Percentiles rank a stretch among this genome's conserved stretches.
phyloP scores from a whole-genome alignment of 35 echinoderm and acorn worm species.

The Hemicentrotus pulcherrimus region DNA sequence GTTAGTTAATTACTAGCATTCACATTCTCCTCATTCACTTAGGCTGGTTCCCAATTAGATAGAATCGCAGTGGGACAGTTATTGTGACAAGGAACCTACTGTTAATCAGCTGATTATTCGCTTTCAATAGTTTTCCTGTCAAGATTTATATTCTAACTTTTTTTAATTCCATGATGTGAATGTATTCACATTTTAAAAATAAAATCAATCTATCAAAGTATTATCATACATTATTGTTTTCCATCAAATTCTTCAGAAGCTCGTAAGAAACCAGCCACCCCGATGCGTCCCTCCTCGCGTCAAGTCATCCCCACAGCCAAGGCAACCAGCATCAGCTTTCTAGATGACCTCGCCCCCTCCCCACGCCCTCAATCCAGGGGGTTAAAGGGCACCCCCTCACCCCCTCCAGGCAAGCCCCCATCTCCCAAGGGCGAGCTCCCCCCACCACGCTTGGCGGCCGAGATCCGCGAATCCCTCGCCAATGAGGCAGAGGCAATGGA shows the following conservation, averaged over 20 bases:
- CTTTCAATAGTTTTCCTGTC: too few species aligned
- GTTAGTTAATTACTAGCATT: too few species aligned
- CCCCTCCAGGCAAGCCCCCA: conserved; percentile 80
- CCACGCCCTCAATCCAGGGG: conserved; percentile 68
- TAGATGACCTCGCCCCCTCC: conserved; percentile 63
- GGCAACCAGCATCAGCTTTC: conserved; percentile 71
- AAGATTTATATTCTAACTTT: too few species aligned
- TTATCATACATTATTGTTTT: not conserved
- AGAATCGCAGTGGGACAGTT: too few species aligned
- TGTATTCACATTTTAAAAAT: too few species aligned
- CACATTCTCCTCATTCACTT: too few species aligned
- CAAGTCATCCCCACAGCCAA: conserved; percentile 78
- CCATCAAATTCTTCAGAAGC: not conserved
- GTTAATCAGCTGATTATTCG: too few species aligned
- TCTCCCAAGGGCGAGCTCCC: conserved; percentile 55
- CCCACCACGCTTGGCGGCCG: conserved; percentile 57
- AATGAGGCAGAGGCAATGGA: conserved; percentile 15
- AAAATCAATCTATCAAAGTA: too few species aligned
- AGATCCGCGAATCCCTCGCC: conserved; percentile 39
- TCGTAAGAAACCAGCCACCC: not conserved
- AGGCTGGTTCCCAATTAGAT: too few species aligned
- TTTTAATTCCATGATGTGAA: too few species aligned
- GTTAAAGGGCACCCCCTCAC: conserved; percentile 79
- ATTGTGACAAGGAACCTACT: too few species aligned
- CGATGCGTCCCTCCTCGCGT: conserved; percentile 48